phyloP scores from a whole-genome alignment of 2,888 invertebrate genomes.

The Temnothorax ravouxi region DNA sequence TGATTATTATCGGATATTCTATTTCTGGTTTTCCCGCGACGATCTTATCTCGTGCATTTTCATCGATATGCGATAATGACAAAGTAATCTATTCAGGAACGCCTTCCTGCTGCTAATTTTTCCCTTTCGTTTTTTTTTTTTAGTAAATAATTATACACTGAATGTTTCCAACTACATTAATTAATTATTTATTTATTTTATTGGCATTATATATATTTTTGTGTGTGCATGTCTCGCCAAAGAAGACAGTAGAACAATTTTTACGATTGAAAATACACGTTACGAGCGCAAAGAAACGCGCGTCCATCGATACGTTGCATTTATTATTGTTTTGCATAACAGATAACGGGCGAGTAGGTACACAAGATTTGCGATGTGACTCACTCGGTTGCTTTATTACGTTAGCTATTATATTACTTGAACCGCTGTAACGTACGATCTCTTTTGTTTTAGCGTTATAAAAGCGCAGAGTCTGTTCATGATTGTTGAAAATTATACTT shows the following conservation, averaged over 20 bases:
- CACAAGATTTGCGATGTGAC: background rate
- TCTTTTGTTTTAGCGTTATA: background rate
- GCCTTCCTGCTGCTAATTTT: background rate
- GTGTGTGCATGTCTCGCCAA: background rate
- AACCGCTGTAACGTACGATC: background rate
- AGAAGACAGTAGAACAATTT: background rate
- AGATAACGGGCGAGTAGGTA: background rate
- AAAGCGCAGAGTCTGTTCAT: background rate
- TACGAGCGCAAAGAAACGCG: background rate
- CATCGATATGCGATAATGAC: background rate
- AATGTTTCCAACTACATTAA: background rate
- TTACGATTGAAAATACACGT: background rate
- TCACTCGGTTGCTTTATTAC: constrained; percentile 1
- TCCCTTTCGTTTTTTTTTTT: no score
- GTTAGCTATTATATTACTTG: constrained; percentile 9
- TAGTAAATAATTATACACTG: background rate
- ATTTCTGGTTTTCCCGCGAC: background rate
- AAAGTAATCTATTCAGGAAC: background rate
- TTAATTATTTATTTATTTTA: background rate
- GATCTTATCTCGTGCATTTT: constrained; percentile 1
- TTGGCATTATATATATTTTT: background rate
- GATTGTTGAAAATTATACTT: background rate
- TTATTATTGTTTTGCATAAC: constrained; percentile 19
- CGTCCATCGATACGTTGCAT: background rate
- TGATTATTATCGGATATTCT: background rate